Evolutionary conservation across 2,888 invertebrate species (phyloP), one percentile per base, ranked within the genome.

Genomic region (Pyrochroa serraticornis): DNA sequence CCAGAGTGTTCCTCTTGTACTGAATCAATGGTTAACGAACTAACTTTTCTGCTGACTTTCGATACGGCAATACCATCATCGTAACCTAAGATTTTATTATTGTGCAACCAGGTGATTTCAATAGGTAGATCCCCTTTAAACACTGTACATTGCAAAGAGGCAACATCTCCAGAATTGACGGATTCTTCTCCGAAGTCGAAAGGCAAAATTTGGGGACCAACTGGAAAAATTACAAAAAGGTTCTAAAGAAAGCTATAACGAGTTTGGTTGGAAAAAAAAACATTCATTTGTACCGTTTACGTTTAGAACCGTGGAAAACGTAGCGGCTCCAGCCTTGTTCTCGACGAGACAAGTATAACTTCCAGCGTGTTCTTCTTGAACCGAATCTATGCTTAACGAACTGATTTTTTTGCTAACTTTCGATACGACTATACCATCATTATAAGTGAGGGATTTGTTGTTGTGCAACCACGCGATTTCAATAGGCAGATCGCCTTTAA

Each of bases 401-500:
- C 85, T 87, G 33, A 86, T 83, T 77, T 86, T 84, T 70, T 84
- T 85, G 57, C 84, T 86, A 62, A 83, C 84, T 42, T 81, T 82
- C 22, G 82, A 80, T 46, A 83, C 78, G 6, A 83, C 79, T 39
- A 87, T 80, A 48, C 80, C 81, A 64, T 81, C 82, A 65, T 81
- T 82, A 65, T 71, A 75, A 66, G 82, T 82, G 9, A 83, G 70
- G 34, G 73, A 66, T 59, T 77, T 76, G 54, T 79, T 81, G 65
- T 85, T 81, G 71, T 85, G 84, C 43, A 82, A 85, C 92, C 92
- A 93, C 47, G 83, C 83, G 53, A 93, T 88, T 64, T 84, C 83
- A 52, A 93, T 81, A 6, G 93, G 93, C 59, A 87, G 57, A 76
- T 93, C 93, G 30, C 93, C 92, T 75, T 90, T 89, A 67, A 83